phyloP scores from a whole-genome alignment of 2,113 vertebrate genomes.

The Gambusia holbrooki region DNA sequence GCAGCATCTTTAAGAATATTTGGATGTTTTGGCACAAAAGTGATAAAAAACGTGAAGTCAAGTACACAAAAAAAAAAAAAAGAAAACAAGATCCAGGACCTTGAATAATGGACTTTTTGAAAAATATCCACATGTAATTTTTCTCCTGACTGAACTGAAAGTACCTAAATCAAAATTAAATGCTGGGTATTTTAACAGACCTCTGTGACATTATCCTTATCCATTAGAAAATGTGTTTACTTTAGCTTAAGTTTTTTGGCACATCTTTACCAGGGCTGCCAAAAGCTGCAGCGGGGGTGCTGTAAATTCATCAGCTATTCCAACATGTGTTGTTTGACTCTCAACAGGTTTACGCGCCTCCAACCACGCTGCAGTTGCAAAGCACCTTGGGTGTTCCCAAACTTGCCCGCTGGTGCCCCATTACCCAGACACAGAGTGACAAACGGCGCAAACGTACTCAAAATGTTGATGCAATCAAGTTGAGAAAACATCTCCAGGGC shows the following conservation, averaged over 20 bases:
- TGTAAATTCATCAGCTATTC: conserved; percentile 75
- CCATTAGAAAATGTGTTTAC: background rate
- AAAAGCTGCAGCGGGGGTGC: background rate
- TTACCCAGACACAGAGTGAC: conserved; percentile 83
- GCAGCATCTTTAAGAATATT: background rate
- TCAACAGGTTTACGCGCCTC: conserved; percentile 81
- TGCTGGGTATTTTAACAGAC: background rate
- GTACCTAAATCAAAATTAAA: background rate
- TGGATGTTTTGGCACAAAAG: background rate
- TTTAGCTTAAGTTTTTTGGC: background rate
- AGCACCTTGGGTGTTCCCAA: conserved; percentile 85
- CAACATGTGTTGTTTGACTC: conserved; percentile 75
- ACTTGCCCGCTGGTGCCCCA: conserved; percentile 84
- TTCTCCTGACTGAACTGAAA: background rate
- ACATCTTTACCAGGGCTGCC: background rate
- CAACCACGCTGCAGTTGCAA: conserved; percentile 76
- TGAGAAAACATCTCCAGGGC: conserved; percentile 87
- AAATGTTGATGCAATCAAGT: conserved; percentile 83
- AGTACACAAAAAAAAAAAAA: background rate
- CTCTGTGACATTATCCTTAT: background rate
- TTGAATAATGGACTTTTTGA: too few species aligned
- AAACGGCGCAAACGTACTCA: conserved; percentile 77
- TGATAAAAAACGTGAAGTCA: background rate
- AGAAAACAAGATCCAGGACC: background rate
- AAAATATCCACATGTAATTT: background rate